phyloP scores from a whole-genome alignment of 92 coral and sea anemone species.

The Porites rus region DNA sequence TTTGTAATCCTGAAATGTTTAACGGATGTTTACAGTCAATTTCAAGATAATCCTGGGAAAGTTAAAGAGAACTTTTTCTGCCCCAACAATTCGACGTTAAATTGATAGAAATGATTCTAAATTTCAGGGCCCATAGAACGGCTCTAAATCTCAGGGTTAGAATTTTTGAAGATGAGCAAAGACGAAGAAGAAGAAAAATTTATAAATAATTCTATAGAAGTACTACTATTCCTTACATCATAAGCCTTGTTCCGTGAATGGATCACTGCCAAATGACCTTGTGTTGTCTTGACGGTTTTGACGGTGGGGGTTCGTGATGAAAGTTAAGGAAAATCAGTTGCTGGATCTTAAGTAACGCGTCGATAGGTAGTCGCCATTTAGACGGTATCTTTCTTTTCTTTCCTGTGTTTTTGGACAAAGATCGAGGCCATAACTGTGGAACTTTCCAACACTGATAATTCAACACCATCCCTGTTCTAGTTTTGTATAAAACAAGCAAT shows the following conservation, averaged over 20 bases:
- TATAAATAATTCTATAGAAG: not conserved
- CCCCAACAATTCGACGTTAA: not conserved
- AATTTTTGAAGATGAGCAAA: too few species aligned
- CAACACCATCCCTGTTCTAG: too few species aligned
- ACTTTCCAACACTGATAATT: too few species aligned
- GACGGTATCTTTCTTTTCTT: too few species aligned
- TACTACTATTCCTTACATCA: constrained; percentile 62
- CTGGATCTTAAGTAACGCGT: not conserved
- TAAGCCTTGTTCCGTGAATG: constrained; percentile 86
- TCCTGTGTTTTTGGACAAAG: too few species aligned
- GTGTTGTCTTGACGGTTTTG: constrained; percentile 94
- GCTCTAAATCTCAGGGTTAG: too few species aligned
- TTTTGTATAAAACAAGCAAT: too few species aligned
- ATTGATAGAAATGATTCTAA: not conserved
- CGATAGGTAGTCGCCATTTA: not conserved
- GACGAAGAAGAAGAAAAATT: too few species aligned
- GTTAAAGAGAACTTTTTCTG: not conserved
- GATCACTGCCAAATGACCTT: constrained; percentile 85
- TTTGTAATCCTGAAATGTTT: constrained; percentile 76
- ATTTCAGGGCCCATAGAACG: too few species aligned
- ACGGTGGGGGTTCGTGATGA: constrained; percentile 79
- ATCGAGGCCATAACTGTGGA: not conserved
- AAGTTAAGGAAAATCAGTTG: constrained; percentile 61
- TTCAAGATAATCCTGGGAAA: not conserved
- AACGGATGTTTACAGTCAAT: not conserved